These are phyloP conservation scores for Microcebus griseorufus DNA, from an alignment of 2,113 vertebrate genomes.

Conservation along the genomic window DNA sequence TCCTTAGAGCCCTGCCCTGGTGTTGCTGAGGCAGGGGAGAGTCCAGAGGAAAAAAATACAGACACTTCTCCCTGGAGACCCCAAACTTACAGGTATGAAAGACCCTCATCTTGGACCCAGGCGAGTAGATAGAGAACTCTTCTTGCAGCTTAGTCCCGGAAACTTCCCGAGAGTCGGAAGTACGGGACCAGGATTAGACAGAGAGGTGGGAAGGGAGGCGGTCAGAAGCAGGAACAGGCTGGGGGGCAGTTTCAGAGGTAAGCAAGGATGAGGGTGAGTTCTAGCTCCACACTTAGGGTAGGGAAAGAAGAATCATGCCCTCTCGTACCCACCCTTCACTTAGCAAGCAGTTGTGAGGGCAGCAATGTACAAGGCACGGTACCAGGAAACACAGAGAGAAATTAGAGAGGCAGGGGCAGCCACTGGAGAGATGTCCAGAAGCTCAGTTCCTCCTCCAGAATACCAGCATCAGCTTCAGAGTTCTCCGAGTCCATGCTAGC, in stretches of 20 bases:
- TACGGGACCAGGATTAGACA: neutral
- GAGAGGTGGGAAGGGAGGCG: neutral
- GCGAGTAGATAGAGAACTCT: neutral
- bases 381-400: neutral
- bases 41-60: neutral
- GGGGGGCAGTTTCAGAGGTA: neutral
- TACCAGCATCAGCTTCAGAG: neutral
- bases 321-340: neutral
- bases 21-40: neutral
- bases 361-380: neutral
- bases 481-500: neutral
- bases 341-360: neutral
- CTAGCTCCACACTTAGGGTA: neutral
- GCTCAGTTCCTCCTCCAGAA: neutral
- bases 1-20: neutral
- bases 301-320: neutral
- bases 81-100: neutral
- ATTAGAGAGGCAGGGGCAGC: neutral
- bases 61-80: neutral
- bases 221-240: neutral
- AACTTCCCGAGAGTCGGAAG: neutral
- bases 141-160: neutral
- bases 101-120: neutral
- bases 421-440: neutral
- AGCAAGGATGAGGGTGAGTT: neutral